These are phyloP conservation scores for Melanotaenia trifasciata DNA, from an alignment of 2,797 vertebrate species.

Conservation along the genomic window DNA sequence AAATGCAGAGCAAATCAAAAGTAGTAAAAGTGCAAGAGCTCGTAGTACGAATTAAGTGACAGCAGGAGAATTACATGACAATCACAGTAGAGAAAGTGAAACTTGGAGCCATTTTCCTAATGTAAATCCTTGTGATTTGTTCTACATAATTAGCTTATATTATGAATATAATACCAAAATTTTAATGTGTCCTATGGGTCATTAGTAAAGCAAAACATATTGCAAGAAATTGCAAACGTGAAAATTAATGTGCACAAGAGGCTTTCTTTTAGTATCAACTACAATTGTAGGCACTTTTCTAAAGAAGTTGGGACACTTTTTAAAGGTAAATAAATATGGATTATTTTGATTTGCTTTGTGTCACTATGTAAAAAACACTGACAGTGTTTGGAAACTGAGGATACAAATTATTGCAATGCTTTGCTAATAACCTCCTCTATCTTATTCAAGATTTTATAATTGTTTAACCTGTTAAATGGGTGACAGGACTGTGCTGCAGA, in stretches of 20 bases:
- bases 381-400: too few species aligned
- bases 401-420: background rate
- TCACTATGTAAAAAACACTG: too few species aligned
- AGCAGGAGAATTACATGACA: background rate
- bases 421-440: background rate
- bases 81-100: background rate
- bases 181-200: background rate
- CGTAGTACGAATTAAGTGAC: too few species aligned
- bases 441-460: background rate
- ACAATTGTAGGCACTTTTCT: too few species aligned
- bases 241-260: too few species aligned
- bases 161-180: background rate
- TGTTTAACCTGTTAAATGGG: background rate
- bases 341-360: too few species aligned
- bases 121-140: constrained; percentile 1
- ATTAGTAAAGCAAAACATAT: constrained; percentile 1
- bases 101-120: background rate
- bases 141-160: background rate
- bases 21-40: background rate
- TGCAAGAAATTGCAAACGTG: background rate
- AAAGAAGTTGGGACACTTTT: too few species aligned
- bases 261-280: too few species aligned
- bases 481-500: too few species aligned
- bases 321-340: too few species aligned
- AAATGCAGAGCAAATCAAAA: too few species aligned